Percentiles rank a stretch among this genome's conserved stretches.
Evolutionary conservation across 2,113 vertebrate species (phyloP).

Genomic region (Phoenicopterus ruber): DNA sequence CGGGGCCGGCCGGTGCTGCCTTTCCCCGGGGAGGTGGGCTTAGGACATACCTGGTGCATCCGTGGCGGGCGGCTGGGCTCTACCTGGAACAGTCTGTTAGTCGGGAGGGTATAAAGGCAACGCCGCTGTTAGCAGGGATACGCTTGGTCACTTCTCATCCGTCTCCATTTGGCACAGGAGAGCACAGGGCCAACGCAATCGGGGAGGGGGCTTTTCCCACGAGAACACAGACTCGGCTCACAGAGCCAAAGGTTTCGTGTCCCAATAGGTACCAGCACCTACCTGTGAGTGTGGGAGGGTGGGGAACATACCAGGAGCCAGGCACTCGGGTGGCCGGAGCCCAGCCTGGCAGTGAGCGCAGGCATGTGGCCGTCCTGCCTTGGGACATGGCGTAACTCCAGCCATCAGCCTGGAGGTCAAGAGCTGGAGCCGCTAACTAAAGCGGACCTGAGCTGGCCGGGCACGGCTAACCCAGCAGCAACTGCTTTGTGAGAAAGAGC

Average conservation of each 20-base stretch:
- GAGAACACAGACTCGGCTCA: not conserved
- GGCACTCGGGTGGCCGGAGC: not conserved
- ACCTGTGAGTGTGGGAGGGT: not conserved
- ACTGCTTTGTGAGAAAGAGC: not conserved
- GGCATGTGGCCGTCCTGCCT: not conserved
- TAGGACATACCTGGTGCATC: conserved; percentile 6
- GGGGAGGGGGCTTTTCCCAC: not conserved
- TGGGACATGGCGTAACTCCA: not conserved
- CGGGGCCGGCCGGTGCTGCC: conserved; percentile 16
- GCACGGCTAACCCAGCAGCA: not conserved
- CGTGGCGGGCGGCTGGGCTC: not conserved
- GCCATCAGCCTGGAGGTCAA: not conserved
- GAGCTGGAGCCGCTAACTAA: not conserved
- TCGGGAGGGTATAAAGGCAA: not conserved
- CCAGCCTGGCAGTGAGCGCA: not conserved
- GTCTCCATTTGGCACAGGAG: conserved; percentile 58
- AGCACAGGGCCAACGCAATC: not conserved
- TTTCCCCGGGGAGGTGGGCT: conserved; percentile 1
- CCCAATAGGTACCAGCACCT: conserved; percentile 15
- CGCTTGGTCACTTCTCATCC: conserved; percentile 7
- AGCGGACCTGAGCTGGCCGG: not conserved
- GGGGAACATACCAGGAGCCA: not conserved
- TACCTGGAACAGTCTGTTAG: conserved; percentile 26
- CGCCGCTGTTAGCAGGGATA: not conserved
- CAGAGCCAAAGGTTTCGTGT: conserved; percentile 37